Conservation (phyloP, 2,888 invertebrate genomes). For the Andrena camellia region DNA sequence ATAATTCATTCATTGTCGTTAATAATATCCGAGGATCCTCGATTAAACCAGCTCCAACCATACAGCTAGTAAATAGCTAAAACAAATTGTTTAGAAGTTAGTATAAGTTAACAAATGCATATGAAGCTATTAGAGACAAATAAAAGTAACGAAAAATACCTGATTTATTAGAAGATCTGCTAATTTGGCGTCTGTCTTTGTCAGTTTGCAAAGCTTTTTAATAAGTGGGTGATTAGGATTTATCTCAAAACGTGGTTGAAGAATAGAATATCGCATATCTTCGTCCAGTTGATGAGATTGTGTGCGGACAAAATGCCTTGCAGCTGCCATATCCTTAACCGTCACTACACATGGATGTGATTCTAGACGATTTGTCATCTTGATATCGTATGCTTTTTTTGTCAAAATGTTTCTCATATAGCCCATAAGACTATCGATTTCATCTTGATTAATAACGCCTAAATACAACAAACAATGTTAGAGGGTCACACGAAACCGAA, state of each 20-base stretch:
- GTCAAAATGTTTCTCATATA: constrained; percentile 92
- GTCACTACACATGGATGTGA: constrained; percentile 97
- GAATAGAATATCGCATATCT: constrained; percentile 93
- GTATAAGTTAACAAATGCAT: constrained; percentile 5
- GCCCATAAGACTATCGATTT: constrained; percentile 92
- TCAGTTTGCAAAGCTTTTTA: constrained; percentile 93
- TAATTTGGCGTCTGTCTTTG: constrained; percentile 91
- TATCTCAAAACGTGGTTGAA: constrained; percentile 97
- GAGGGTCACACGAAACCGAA: constrained; percentile 9
- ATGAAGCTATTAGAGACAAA: constrained; percentile 1
- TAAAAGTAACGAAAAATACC: constrained; percentile 82
- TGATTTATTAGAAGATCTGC: constrained; percentile 95
- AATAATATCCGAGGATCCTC: constrained; percentile 96
- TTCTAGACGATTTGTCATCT: constrained; percentile 93
- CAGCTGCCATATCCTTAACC: constrained; percentile 98
- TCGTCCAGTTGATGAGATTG: constrained; percentile 93
- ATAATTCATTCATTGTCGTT: constrained; percentile 94
- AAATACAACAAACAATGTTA: constrained; percentile 4
- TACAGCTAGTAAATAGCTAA: constrained; percentile 95
- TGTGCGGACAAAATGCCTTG: constrained; percentile 96
- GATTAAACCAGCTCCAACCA: constrained; percentile 97
- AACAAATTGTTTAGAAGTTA: constrained; percentile 66
- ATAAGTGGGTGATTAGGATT: constrained; percentile 97
- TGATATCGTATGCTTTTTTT: constrained; percentile 93
- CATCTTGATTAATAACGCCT: constrained; percentile 90